phyloP scores from a whole-genome alignment of 2,888 invertebrate species.

The Trichogramma dendrolimi region DNA sequence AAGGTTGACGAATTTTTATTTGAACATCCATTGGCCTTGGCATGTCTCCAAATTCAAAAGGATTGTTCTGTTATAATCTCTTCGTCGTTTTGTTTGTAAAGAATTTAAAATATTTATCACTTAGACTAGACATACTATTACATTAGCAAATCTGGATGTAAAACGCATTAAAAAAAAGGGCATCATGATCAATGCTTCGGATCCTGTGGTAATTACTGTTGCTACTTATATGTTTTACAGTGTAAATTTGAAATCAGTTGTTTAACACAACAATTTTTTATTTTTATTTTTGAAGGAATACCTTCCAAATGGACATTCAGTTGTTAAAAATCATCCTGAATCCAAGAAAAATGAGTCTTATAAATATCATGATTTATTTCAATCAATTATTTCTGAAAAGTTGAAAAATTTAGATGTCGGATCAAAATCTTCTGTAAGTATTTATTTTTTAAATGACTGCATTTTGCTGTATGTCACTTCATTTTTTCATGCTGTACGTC shows the following conservation, averaged over 20 bases:
- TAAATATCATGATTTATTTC: not conserved
- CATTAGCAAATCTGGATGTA: slow-evolving; percentile 79
- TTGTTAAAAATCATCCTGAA: slow-evolving; percentile 72
- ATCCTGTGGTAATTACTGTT: slow-evolving; percentile 67
- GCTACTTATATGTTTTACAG: slow-evolving; percentile 11
- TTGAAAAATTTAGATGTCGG: slow-evolving; percentile 52
- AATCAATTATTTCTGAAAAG: slow-evolving; percentile 11
- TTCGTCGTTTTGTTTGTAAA: too few relatives aligned
- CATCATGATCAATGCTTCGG: slow-evolving; percentile 85
- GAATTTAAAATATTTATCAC: too few relatives aligned
- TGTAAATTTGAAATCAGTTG: not conserved
- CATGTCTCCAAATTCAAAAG: too few relatives aligned
- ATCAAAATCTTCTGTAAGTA: slow-evolving; percentile 72
- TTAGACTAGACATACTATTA: slow-evolving; percentile 18
- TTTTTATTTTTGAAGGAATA: slow-evolving; percentile 62
- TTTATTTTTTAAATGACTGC: slow-evolving; percentile 61
- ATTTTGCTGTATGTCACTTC: slow-evolving; percentile 33
- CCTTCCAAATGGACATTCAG: slow-evolving; percentile 81
- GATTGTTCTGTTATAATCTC: too few relatives aligned
- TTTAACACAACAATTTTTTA: not conserved
- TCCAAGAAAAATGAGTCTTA: slow-evolving; percentile 55
- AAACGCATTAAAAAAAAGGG: slow-evolving; percentile 58
- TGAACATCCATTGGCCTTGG: too few relatives aligned
- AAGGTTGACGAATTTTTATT: too few relatives aligned
- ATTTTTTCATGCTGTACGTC: not conserved